Evolutionary conservation across 2,797 vertebrate genomes (phyloP), one percentile per base, ranked within the genome.

Genomic region (Lepilemur ruficaudatus): DNA sequence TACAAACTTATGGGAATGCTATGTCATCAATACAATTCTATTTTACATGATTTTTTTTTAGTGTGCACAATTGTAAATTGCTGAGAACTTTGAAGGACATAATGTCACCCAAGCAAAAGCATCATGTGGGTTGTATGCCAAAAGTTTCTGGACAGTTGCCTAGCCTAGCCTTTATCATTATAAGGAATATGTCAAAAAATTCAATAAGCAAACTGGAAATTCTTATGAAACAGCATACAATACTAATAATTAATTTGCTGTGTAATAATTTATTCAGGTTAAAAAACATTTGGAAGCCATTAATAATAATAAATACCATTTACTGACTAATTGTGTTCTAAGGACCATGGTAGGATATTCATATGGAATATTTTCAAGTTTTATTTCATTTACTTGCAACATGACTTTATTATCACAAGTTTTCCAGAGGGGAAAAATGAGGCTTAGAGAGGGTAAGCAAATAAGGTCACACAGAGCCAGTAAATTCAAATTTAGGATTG

Each of bases 131-230:
- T 86, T 23, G 50, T 89, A 59, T 89, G 96, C 91, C 96, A 97
- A 94, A 89, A 94, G 43, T 79, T 94, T 97, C 95, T 96, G 96
- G 96, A 95, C 30, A 92, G 59, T 46, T 90, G 95, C 96, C 96
- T 93, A n/a, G 93, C 50, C 72, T 93, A 97, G 96, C 67, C 86
- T 93, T 93, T 69, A 93, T 88, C 91, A 85, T 85, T 94, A 80
- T 89, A 95, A 92, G n/a, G 52, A 89, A 97, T 83, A 76, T 55
- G 86, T 93, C 55, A 93, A 86, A 94, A 91, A 90, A 87, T 41
- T 50, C 79, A 76, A 32, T 65, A 15, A 46, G 67, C 23, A 80
- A 93, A 73, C 61, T 35, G 93, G 75, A 96, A 75, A 75, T 89
- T 61, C 67, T 92, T 85, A 95, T 90, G 48, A 96, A 88, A 67